Evolutionary conservation across 2,797 vertebrate species (phyloP).

Genomic region (Neomorphus geoffroyi): DNA sequence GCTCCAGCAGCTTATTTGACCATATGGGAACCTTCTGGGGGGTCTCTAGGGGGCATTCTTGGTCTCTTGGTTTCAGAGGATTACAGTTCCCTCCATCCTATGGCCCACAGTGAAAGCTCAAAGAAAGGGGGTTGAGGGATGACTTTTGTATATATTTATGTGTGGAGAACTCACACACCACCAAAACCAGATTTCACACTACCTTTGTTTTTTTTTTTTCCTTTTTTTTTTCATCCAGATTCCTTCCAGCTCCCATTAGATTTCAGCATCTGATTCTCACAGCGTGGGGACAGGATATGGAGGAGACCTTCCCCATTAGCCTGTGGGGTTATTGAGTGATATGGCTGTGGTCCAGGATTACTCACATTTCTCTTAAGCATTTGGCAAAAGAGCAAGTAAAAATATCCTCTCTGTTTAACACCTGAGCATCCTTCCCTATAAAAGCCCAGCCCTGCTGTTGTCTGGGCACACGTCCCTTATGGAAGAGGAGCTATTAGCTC

Average conservation of each 20-base stretch:
- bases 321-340: not conserved
- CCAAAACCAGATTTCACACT: not conserved
- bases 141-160: not conserved
- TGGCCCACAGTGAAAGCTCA: accelerated
- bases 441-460: slow-evolving; percentile 41
- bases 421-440: slow-evolving; percentile 27
- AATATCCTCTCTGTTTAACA: slow-evolving; percentile 9
- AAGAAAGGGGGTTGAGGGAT: not conserved
- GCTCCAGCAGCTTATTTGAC: not conserved
- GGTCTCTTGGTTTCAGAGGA: not conserved
- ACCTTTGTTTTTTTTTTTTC: not conserved
- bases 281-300: not conserved
- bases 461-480: slow-evolving; percentile 22
- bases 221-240: not conserved
- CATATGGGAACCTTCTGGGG: slow-evolving; percentile 37
- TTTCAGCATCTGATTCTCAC: not conserved
- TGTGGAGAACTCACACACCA: not conserved
- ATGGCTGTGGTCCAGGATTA: not conserved
- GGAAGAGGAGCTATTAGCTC: not conserved
- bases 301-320: not conserved
- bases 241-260: not conserved
- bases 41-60: not conserved
- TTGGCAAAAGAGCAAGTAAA: slow-evolving; percentile 12
- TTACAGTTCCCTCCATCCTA: not conserved
- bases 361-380: not conserved